Evolutionary conservation across 2,888 invertebrate genomes (phyloP).

Genomic region (Dione juno): DNA sequence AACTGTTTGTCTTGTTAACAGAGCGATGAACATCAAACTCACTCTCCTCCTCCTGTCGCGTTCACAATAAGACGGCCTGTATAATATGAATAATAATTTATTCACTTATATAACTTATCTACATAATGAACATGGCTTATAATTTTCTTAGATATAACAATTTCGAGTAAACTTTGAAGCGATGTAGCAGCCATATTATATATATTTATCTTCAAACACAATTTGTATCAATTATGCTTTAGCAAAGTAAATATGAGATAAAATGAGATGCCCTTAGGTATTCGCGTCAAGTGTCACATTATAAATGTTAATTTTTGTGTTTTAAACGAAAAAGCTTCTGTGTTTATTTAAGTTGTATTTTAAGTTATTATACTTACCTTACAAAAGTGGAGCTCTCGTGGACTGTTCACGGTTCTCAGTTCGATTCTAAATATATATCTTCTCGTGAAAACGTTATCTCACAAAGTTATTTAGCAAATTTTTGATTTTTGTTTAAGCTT

Average conservation of each 20-base stretch:
- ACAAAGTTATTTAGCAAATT: too few species aligned
- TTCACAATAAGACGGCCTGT: too few species aligned
- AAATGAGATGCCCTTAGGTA: constrained; percentile 33
- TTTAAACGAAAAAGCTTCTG: not conserved
- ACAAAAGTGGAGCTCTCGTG: not conserved
- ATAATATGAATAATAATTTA: too few species aligned
- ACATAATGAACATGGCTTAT: too few species aligned
- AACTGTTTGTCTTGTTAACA: too few species aligned
- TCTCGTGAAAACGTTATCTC: too few species aligned
- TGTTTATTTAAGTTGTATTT: not conserved
- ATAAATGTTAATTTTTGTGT: constrained; percentile 4
- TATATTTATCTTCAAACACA: constrained; percentile 30
- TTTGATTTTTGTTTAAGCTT: too few species aligned
- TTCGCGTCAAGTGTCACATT: constrained; percentile 19
- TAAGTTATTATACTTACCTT: not conserved
- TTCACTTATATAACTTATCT: too few species aligned
- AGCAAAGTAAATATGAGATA: constrained; percentile 34
- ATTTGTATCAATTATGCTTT: constrained; percentile 37
- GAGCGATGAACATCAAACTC: too few species aligned
- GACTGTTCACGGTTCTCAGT: too few species aligned
- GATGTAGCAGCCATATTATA: constrained; percentile 23
- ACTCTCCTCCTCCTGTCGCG: too few species aligned
- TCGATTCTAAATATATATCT: too few species aligned
- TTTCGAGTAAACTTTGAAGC: constrained; percentile 10
- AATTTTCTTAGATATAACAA: not conserved